A percentile compares a stretch with the other conserved stretches of the same genome.
Evolutionary conservation across 2,797 vertebrate genomes (phyloP).

Genomic region (Pantherophis alleghaniensis): DNA sequence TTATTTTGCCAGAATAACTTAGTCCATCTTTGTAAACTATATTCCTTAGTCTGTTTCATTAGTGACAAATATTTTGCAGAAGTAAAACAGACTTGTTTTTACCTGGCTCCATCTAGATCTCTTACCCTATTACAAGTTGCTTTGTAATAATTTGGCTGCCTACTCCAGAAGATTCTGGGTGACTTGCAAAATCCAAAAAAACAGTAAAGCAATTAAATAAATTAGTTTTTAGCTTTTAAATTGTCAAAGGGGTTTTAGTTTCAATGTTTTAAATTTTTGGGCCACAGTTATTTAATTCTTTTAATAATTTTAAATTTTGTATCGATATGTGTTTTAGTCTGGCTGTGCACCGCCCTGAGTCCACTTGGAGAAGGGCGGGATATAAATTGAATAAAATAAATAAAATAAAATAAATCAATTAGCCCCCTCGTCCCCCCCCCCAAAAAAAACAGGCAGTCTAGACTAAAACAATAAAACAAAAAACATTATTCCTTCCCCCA

Average conservation of each 20-base stretch:
- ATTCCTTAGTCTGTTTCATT: conserved; percentile 17
- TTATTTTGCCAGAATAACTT: background rate
- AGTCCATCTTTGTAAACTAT: conserved; percentile 4
- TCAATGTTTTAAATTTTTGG: too few species aligned
- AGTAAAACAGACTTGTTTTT: background rate
- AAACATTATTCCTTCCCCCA: background rate
- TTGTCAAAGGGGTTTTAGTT: too few species aligned
- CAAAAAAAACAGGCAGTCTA: background rate
- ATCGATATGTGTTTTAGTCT: too few species aligned
- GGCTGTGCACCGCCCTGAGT: too few species aligned
- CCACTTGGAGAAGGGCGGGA: too few species aligned
- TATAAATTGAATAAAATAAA: too few species aligned
- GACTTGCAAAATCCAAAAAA: background rate
- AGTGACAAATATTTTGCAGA: conserved; percentile 1
- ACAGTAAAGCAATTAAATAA: background rate
- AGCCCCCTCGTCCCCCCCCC: background rate
- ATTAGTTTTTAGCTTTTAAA: background rate
- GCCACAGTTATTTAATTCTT: too few species aligned
- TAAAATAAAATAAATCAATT: background rate
- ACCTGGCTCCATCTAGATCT: background rate
- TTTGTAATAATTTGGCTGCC: background rate
- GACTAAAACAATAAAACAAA: background rate
- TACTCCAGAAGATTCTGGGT: background rate
- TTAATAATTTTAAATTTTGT: too few species aligned
- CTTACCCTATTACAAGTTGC: background rate